Evolutionary conservation across 1,140 invertebrate species (phyloP).

Genomic region (Triops cancriformis): DNA sequence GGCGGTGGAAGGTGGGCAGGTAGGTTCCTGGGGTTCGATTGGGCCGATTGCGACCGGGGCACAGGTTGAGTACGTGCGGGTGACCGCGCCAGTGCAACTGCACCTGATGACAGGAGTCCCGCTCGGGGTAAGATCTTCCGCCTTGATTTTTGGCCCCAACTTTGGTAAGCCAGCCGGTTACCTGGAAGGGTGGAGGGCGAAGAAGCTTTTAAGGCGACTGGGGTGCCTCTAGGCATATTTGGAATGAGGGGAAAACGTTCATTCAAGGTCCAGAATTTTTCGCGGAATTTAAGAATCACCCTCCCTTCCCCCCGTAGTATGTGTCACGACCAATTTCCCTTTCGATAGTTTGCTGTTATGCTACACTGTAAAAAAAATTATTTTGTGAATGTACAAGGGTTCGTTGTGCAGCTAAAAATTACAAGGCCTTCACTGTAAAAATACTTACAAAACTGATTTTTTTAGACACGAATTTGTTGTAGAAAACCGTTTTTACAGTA

Average conservation of each 20-base stretch:
- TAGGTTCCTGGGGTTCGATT: neutral
- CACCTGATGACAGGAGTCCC: neutral
- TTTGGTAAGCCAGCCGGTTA: neutral
- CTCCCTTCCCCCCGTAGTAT: neutral
- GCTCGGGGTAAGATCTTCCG: neutral
- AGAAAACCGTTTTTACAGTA: no score
- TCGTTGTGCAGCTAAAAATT: no score
- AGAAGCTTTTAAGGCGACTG: no score
- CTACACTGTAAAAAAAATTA: no score
- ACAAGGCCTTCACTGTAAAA: no score
- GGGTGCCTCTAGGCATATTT: no score
- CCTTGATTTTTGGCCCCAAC: neutral
- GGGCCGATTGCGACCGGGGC: neutral
- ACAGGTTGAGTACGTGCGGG: neutral
- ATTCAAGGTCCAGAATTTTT: neutral
- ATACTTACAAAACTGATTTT: no score
- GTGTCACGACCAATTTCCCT: neutral
- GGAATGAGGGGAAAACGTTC: neutral
- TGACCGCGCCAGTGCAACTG: neutral
- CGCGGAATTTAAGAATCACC: neutral
- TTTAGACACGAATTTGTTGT: no score
- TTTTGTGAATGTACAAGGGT: no score
- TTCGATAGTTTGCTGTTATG: neutral
- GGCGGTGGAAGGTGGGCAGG: neutral
- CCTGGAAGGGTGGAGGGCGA: no score